Base-by-base conservation (phyloP, 2,113 vertebrate genomes). In the Brachypteracias leptosomus region DNA sequence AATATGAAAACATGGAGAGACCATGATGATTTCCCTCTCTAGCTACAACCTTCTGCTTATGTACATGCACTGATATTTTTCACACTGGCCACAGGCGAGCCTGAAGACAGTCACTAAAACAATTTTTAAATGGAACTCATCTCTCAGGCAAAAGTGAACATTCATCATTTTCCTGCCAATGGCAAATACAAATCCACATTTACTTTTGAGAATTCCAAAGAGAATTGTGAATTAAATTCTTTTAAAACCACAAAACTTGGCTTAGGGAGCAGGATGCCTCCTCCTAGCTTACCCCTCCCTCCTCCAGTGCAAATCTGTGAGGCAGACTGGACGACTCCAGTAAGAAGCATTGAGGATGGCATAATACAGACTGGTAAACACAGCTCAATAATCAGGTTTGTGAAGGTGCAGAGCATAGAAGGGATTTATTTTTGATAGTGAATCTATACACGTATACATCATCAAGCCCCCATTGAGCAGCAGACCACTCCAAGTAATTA, bases 401-500 rank as follows among this genome's bases (percentile, higher is more conserved):
- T 76, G 89, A 77, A 96, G 88, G 89, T 72, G 61, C 76, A 89
- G 79, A 83, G 66, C 63, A 68, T 18, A 51, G 57, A 79, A 92
- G 52, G 82, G 95, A 94, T 96, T 95, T 97, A 86, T 93, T 97
- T 97, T 95, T 96, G 93, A 97, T 96, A 96, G 96, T 93, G 94
- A 96, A 96, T 95, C 96, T 96, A 90, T 54, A 92, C 77, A 94
- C 63, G 90, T 52, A 97, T 88, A 96, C 95, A 97, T 94, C 97
- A 98, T 97, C 93, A 97, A 98, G 98, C 97, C 93, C 94, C 97
- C 96, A 98, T 68, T 95, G 97, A 96, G 98, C 98, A 98, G 98
- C 96, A 90, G 96, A 97, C 97, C 98, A 98, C 98, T 99, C 98
- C 98, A 99, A 98, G 98, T 98, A 98, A 99, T 99, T 99, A 99